These are phyloP conservation scores for Thamnaconus septentrionalis DNA, from an alignment of 2,113 vertebrate genomes.

Conservation along the genomic window DNA sequence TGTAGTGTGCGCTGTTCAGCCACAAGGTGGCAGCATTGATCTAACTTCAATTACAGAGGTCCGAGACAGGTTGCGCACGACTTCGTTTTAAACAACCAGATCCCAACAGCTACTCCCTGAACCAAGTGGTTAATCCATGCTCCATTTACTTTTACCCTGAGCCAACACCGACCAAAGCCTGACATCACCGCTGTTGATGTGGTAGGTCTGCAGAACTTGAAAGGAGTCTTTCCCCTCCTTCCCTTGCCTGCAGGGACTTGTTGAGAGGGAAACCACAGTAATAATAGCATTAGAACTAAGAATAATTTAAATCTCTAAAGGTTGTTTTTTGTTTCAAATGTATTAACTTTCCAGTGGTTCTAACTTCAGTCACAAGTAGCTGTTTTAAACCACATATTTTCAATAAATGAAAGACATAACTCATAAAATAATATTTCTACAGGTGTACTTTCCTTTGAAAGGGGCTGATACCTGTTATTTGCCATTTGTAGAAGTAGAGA, in stretches of 20 bases:
- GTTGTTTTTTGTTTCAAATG: constrained; percentile 27
- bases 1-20: background rate
- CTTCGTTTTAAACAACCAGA: background rate
- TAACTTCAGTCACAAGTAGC: background rate
- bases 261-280: constrained; percentile 17
- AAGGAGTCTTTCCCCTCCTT: background rate
- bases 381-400: too few relatives aligned
- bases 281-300: too few relatives aligned
- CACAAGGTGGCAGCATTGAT: constrained; percentile 55
- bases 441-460: background rate
- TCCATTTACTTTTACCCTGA: too few relatives aligned
- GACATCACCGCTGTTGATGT: too few relatives aligned
- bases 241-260: constrained; percentile 22
- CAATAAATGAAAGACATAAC: too few relatives aligned
- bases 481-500: constrained; percentile 25
- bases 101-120: background rate
- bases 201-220: background rate
- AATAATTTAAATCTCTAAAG: background rate
- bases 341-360: background rate
- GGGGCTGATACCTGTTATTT: background rate
- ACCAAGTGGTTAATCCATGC: background rate
- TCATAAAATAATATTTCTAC: too few relatives aligned
- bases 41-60: background rate
- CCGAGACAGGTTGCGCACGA: background rate
- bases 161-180: too few relatives aligned